A percentile compares a stretch with the other conserved stretches of the same genome.
Conservation (phyloP, 1,140 invertebrate species). For the Campodea augens region DNA sequence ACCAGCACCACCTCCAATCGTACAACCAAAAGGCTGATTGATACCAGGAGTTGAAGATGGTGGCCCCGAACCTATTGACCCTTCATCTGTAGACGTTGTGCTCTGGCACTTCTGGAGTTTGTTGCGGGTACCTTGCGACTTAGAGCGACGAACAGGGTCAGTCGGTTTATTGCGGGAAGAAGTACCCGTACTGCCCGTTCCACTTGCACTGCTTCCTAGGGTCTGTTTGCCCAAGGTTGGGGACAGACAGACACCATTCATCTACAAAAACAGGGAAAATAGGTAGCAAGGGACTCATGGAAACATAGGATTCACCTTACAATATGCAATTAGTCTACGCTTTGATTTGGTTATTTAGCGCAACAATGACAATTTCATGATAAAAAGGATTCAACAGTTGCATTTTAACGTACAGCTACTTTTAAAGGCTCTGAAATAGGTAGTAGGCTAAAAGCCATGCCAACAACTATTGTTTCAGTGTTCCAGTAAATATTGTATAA, state of each 20-base stretch:
- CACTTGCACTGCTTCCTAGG: conserved; percentile 12
- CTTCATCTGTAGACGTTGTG: conserved; percentile 48
- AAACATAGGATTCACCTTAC: too few species aligned
- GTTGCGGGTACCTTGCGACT: conserved; percentile 68
- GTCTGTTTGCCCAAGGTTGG: conserved; percentile 30
- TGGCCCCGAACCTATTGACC: conserved; percentile 21
- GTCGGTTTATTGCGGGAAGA: conserved; percentile 22
- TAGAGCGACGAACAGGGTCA: conserved; percentile 41
- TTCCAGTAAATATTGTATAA: too few species aligned
- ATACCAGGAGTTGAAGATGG: conserved; percentile 20
- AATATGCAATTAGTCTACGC: too few species aligned
- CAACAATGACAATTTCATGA: too few species aligned
- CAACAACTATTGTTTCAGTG: too few species aligned
- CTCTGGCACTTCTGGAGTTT: conserved; percentile 70
- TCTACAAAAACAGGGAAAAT: too few species aligned
- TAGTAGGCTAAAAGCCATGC: too few species aligned
- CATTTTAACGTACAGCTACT: too few species aligned
- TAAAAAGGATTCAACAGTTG: too few species aligned
- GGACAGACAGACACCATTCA: conserved; percentile 55
- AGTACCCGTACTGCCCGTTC: conserved; percentile 14
- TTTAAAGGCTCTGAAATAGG: too few species aligned
- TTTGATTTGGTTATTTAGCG: too few species aligned
- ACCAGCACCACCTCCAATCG: conserved; percentile 12
- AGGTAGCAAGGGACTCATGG: too few species aligned
- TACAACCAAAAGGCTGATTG: conserved; percentile 7